Percentiles rank a stretch among this genome's conserved stretches.
Conservation (phyloP, 2,888 invertebrate genomes). For the Eugnorisma glareosa region DNA sequence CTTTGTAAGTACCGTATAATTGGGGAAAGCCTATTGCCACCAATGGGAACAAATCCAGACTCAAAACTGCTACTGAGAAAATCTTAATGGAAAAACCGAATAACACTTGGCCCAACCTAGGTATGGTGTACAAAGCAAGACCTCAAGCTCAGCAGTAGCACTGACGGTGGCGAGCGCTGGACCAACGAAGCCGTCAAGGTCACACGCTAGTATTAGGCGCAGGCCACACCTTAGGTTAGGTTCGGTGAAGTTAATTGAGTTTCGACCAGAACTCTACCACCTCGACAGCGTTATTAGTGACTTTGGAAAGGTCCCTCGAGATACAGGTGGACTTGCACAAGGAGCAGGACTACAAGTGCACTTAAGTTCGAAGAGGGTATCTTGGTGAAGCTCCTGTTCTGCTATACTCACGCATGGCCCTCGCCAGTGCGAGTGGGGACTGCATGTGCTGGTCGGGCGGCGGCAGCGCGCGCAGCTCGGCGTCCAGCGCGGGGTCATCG, state of each 20-base stretch:
- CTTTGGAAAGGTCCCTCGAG: neutral
- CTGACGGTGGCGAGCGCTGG: too few relatives aligned
- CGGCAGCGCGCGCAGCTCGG: constrained; percentile 73
- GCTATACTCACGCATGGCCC: constrained; percentile 76
- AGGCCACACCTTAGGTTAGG: too few relatives aligned
- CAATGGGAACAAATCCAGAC: too few relatives aligned
- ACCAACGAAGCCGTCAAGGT: too few relatives aligned
- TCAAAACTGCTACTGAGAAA: too few relatives aligned
- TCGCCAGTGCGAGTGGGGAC: constrained; percentile 70
- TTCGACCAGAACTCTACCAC: neutral
- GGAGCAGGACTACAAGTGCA: neutral
- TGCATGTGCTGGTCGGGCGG: constrained; percentile 67
- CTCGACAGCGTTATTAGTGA: neutral
- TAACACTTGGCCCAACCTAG: neutral
- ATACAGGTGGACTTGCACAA: neutral
- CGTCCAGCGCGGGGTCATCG: constrained; percentile 67
- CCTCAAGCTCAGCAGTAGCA: neutral
- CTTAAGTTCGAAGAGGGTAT: neutral
- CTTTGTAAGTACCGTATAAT: too few relatives aligned
- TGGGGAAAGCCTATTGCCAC: too few relatives aligned
- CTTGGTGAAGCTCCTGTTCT: neutral
- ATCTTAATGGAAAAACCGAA: neutral
- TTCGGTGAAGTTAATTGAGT: neutral
- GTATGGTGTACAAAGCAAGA: neutral
- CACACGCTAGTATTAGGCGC: too few relatives aligned